phyloP scores from a whole-genome alignment of 2,888 invertebrate species.

The Ormyrus pomaceus region DNA sequence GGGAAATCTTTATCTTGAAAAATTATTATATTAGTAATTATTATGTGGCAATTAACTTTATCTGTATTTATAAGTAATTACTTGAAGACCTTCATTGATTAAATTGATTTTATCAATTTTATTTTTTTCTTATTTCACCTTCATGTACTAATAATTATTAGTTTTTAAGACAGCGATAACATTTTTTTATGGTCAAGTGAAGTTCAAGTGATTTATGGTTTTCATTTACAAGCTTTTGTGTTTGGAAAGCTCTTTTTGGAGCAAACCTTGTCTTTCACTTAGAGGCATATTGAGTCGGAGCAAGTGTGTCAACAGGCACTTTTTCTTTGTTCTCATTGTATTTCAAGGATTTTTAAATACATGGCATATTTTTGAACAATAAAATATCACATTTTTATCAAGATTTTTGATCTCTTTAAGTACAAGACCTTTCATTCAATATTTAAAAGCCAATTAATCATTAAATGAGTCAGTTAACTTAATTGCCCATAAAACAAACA shows the following conservation, averaged over 20 bases:
- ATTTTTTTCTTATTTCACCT: no score
- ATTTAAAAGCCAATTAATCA: not conserved
- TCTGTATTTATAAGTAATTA: no score
- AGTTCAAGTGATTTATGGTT: conserved; percentile 23
- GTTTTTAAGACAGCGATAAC: not conserved
- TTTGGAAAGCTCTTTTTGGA: conserved; percentile 30
- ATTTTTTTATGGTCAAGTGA: not conserved
- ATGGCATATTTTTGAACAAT: conserved; percentile 35
- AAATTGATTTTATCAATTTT: no score
- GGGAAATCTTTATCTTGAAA: not conserved
- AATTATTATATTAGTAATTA: not conserved
- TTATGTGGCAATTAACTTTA: not conserved
- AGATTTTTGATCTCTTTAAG: not conserved
- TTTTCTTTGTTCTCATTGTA: conserved; percentile 50
- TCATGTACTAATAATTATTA: not conserved
- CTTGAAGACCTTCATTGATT: no score
- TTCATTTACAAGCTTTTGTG: conserved; percentile 20
- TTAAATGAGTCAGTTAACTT: no score
- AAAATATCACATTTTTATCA: conserved; percentile 13
- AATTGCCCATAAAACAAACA: no score
- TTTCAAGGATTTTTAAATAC: conserved; percentile 33
- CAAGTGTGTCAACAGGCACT: conserved; percentile 54
- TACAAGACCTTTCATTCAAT: not conserved
- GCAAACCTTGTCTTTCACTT: conserved; percentile 32
- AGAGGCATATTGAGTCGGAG: conserved; percentile 29